These are phyloP conservation scores for Nycticebus coucang DNA, from an alignment of 2,113 vertebrate species.

Conservation along the genomic window DNA sequence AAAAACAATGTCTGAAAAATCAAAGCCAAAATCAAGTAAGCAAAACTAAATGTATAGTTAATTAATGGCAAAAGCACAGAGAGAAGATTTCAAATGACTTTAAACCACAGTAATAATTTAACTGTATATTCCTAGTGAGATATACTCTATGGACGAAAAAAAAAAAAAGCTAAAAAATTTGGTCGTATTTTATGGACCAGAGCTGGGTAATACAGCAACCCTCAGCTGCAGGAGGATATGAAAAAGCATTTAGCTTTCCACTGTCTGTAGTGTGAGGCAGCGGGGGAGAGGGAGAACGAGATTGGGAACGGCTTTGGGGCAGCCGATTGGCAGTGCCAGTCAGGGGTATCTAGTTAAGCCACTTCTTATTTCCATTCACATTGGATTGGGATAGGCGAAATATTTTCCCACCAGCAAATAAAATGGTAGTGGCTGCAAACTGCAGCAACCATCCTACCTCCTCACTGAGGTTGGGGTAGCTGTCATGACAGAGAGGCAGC, in stretches of 20 bases:
- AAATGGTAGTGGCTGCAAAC: not conserved
- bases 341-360: not conserved
- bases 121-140: not conserved
- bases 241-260: not conserved
- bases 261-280: not conserved
- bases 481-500: not conserved
- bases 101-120: constrained; percentile 26
- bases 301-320: not conserved
- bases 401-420: not conserved
- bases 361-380: not conserved
- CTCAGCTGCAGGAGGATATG: not conserved
- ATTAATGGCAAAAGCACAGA: constrained; percentile 1
- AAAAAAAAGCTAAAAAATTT: not conserved
- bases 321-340: not conserved
- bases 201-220: not conserved
- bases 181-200: not conserved
- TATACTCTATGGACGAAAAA: not conserved
- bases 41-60: not conserved
- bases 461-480: not conserved
- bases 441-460: constrained; percentile 18
- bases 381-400: not conserved
- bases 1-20: constrained; percentile 25
- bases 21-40: constrained; percentile 22
- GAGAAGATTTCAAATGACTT: constrained; percentile 20
- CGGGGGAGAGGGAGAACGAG: not conserved